These are phyloP conservation scores for Cryptotis parvus DNA, from an alignment of 2,113 vertebrate genomes.

Conservation along the genomic window DNA sequence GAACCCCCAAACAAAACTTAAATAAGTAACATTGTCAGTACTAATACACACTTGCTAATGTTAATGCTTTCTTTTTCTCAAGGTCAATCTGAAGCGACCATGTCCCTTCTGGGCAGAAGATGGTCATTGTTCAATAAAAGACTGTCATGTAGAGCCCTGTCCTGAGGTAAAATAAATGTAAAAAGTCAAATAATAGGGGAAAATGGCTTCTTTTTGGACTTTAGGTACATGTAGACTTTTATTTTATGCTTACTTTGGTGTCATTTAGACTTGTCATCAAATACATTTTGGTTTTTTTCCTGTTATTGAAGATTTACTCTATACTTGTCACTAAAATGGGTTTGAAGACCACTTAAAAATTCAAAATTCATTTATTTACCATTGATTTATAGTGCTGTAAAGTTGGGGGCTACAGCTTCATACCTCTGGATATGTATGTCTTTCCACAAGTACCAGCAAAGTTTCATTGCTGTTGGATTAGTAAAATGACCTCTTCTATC, in stretches of 20 bases:
- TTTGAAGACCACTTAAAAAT: background rate
- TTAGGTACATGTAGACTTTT: background rate
- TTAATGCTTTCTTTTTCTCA: slow-evolving; percentile 56
- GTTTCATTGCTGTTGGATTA: background rate
- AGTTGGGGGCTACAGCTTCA: background rate
- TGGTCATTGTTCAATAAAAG: slow-evolving; percentile 96
- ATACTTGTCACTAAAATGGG: background rate
- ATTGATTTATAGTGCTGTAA: too few relatives aligned
- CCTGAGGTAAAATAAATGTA: slow-evolving; percentile 91
- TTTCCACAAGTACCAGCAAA: background rate
- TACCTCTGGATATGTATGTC: background rate
- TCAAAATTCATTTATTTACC: too few relatives aligned
- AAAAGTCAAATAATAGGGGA: too few relatives aligned
- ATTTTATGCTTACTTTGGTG: slow-evolving; percentile 26
- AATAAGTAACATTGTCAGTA: too few relatives aligned
- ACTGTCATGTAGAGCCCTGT: slow-evolving; percentile 97
- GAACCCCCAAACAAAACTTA: too few relatives aligned
- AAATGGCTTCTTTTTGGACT: background rate
- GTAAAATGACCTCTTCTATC: too few relatives aligned
- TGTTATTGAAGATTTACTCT: background rate
- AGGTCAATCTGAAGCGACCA: slow-evolving; percentile 97
- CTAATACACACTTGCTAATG: background rate
- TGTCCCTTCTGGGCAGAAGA: slow-evolving; percentile 98
- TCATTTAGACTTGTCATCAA: slow-evolving; percentile 11
- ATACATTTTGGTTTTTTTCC: background rate